phyloP scores from a whole-genome alignment of 2,797 vertebrate species.

The Mionectes olivaceus region DNA sequence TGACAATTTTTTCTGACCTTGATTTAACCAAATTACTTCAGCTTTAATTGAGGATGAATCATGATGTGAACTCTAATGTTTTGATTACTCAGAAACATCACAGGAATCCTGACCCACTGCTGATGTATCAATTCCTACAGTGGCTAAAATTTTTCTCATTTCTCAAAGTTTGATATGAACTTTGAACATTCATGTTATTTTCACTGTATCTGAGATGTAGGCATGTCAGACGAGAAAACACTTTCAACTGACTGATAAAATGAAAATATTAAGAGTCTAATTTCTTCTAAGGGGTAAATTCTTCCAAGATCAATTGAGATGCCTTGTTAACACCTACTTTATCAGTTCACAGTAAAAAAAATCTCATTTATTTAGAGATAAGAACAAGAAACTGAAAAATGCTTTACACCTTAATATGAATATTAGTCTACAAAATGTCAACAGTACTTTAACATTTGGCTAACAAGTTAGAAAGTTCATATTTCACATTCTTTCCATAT shows the following conservation, averaged over 20 bases:
- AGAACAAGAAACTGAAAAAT: not conserved
- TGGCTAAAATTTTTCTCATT: not conserved
- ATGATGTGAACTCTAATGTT: not conserved
- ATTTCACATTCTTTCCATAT: not conserved
- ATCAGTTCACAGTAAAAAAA: not conserved
- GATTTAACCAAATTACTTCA: not conserved
- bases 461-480: not conserved
- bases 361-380: not conserved
- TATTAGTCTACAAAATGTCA: not conserved
- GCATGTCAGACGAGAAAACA: not conserved
- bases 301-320: not conserved
- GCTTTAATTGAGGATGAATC: not conserved
- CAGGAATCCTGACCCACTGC: not conserved
- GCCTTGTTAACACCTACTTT: not conserved
- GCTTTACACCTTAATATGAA: not conserved
- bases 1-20: not conserved
- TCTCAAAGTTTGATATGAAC: not conserved
- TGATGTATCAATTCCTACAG: not conserved
- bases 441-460: not conserved
- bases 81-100: not conserved
- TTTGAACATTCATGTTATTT: not conserved
- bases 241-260: not conserved
- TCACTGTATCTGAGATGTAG: not conserved
- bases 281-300: not conserved
- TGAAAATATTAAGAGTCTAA: not conserved